Evolutionary conservation across 2,888 invertebrate genomes (phyloP).

Genomic region (Quadroppia sp.): DNA sequence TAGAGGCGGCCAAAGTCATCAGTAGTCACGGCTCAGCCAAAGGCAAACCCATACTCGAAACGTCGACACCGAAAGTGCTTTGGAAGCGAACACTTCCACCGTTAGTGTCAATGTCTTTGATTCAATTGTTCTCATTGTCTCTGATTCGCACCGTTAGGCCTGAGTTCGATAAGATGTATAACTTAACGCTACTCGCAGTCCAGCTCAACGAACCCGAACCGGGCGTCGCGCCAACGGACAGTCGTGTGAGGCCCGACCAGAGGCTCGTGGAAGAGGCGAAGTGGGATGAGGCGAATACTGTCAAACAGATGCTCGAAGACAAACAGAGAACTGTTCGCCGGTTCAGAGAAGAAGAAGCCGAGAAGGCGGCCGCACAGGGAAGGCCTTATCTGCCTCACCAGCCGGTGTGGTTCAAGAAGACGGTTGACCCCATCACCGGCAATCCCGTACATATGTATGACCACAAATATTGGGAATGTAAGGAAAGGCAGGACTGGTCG

Average conservation of each 20-base stretch:
- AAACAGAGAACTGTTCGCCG: slow-evolving; percentile 82
- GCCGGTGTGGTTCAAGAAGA: slow-evolving; percentile 85
- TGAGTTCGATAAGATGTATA: slow-evolving; percentile 71
- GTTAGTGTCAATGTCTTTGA: slow-evolving; percentile 51
- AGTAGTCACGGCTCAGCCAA: slow-evolving; percentile 57
- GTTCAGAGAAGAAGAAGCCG: slow-evolving; percentile 72
- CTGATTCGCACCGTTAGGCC: neutral
- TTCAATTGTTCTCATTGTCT: neutral
- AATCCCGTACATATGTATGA: slow-evolving; percentile 75
- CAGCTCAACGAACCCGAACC: slow-evolving; percentile 93
- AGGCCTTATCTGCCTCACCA: slow-evolving; percentile 68
- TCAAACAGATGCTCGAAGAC: slow-evolving; percentile 74
- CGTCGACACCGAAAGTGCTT: slow-evolving; percentile 74
- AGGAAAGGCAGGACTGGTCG: slow-evolving; percentile 80
- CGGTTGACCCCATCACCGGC: slow-evolving; percentile 63
- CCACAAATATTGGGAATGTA: slow-evolving; percentile 88
- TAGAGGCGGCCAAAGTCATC: slow-evolving; percentile 87
- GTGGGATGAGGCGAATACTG: slow-evolving; percentile 85
- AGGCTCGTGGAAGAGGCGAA: slow-evolving; percentile 90
- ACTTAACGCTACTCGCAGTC: slow-evolving; percentile 89
- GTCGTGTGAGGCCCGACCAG: slow-evolving; percentile 88
- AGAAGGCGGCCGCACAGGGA: slow-evolving; percentile 58
- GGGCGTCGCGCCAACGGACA: slow-evolving; percentile 90
- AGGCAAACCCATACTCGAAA: slow-evolving; percentile 82
- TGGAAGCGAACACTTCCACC: slow-evolving; percentile 80